Conservation (phyloP, 2,113 vertebrate species). For the Fregetta grallaria region DNA sequence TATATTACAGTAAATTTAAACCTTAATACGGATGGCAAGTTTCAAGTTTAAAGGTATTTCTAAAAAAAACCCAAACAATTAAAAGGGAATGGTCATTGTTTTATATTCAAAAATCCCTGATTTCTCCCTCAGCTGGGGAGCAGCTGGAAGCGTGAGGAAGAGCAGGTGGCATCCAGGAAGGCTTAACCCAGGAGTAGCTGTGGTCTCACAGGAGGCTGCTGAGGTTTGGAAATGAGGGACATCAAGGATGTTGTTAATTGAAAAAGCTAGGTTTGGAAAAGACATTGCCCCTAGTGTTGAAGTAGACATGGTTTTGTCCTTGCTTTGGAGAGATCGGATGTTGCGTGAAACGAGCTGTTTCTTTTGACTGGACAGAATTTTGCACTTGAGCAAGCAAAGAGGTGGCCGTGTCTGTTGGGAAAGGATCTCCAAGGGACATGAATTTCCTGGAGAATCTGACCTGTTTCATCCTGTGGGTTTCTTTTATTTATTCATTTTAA, state of each 20-base stretch:
- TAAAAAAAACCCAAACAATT: background rate
- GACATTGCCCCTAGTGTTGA: background rate
- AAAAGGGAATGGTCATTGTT: accelerated
- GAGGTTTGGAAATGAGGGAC: background rate
- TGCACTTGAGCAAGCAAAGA: background rate
- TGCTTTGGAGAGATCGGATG: too few species aligned
- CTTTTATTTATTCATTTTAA: background rate
- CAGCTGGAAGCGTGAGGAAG: background rate
- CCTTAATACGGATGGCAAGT: background rate
- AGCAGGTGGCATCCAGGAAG: background rate
- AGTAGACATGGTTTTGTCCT: background rate
- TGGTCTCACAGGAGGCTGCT: background rate
- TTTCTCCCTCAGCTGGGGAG: background rate
- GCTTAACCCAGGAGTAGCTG: background rate
- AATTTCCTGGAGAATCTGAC: background rate
- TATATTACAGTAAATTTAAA: background rate
- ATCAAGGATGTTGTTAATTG: background rate
- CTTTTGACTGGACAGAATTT: background rate
- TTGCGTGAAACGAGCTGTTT: background rate
- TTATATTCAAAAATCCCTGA: background rate
- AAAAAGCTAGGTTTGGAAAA: background rate
- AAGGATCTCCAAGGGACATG: background rate
- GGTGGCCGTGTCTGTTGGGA: background rate
- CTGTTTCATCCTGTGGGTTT: background rate
- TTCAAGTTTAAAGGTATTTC: background rate